phyloP scores from a whole-genome alignment of 2,797 vertebrate species.

The Pseudopleuronectes americanus region DNA sequence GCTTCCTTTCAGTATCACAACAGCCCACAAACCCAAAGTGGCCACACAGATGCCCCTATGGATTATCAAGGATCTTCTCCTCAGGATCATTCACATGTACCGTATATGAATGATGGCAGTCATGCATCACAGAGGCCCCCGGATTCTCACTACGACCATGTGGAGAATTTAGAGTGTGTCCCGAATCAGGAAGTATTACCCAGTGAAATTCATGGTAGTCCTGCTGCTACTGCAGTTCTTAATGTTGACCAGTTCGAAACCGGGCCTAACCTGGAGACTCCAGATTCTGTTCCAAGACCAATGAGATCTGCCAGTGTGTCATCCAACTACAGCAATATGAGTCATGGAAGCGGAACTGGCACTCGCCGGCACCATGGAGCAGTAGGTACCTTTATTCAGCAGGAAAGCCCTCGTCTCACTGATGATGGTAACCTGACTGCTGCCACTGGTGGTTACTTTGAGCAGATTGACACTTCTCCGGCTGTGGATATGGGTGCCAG shows the following conservation, averaged over 20 bases:
- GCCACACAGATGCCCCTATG: constrained; percentile 60
- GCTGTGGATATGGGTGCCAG: constrained; percentile 73
- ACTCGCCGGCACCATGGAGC: constrained; percentile 86
- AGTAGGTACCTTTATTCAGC: constrained; percentile 94
- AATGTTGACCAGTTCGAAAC: constrained; percentile 79
- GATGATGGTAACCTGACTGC: constrained; percentile 78
- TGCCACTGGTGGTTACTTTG: constrained; percentile 88
- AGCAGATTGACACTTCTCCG: constrained; percentile 94
- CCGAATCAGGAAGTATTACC: constrained; percentile 96
- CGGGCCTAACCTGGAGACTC: constrained; percentile 90
- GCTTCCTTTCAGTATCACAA: constrained; percentile 58
- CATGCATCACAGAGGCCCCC: constrained; percentile 46
- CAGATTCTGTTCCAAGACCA: constrained; percentile 81
- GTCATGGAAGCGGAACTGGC: constrained; percentile 85
- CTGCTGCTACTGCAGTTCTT: constrained; percentile 57
- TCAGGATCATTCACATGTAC: constrained; percentile 51
- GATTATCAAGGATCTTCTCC: constrained; percentile 67
- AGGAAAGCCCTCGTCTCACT: constrained; percentile 91
- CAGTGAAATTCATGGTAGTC: constrained; percentile 77
- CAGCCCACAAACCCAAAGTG: constrained; percentile 52
- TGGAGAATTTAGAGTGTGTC: constrained; percentile 94
- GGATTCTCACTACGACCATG: constrained; percentile 84
- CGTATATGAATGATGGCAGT: constrained; percentile 74
- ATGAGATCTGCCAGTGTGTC: constrained; percentile 90
- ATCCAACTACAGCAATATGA: constrained; percentile 89